Evolutionary conservation across 2,888 invertebrate genomes (phyloP), one percentile per base, ranked within the genome.

Genomic region (Latrodectus hesperus): DNA sequence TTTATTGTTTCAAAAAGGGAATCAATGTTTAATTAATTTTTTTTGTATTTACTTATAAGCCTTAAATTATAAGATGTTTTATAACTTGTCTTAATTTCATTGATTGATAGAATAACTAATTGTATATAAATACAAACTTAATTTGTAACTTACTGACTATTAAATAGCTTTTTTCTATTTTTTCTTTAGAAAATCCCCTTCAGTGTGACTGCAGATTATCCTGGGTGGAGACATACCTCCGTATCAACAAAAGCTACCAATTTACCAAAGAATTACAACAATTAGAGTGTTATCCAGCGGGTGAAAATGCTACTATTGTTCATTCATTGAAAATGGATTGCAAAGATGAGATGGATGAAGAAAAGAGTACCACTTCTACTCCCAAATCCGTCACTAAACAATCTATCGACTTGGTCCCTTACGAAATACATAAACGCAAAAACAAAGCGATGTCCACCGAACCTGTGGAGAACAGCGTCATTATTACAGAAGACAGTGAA

Each of bases 141-240:
- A 38, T 38, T 38, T 6, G 38, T 38, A 38, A 38, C 38, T 6
- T 1, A 38, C 4, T 6, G 38, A 38, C 2, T 38, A 22, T 38
- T 26, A 70, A 53, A 12, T 79, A 51, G 49, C 0, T 67, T 67
- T 71, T 60, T 53, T 60, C 3, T 51, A 51, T 22, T 22, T 22
- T 22, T 11, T 67, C 83, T 88, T 12, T 70, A 88, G 88, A 74
- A 11, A 88, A 88, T 49, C 83, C 88, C 10, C 68, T 78, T 17
- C 52, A 11, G 12, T 88, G 88, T 53, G 83, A 75, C 52, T 88
- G 88, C 74, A 55, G 53, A 53, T 72, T 88, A 49, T 17, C 60
- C 2, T 88, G 88, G 88, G 79, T 88, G 64, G 67, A 83, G n/a
- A 67, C 68, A 4, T 79, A 83, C 17, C 51, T 83, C 17, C 67